Percentiles rank a stretch among this genome's conserved stretches.
Evolutionary conservation across 2,113 vertebrate species (phyloP).

Genomic region (Semnornis frantzii): DNA sequence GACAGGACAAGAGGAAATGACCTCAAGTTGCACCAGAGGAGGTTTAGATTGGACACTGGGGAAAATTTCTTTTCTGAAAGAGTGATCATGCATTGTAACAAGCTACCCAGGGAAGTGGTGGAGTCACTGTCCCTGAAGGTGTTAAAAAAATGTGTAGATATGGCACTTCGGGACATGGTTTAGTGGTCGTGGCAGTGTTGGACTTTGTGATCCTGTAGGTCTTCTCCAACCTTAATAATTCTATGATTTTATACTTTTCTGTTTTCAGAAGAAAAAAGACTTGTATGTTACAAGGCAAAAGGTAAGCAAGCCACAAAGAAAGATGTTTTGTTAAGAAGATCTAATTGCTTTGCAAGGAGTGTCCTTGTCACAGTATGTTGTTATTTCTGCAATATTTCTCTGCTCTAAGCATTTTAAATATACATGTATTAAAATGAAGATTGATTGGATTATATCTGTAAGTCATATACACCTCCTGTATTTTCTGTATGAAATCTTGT

Average conservation of each 20-base stretch:
- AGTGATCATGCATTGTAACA: no score
- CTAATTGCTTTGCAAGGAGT: not conserved
- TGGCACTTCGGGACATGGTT: no score
- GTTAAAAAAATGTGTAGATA: no score
- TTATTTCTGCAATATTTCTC: not conserved
- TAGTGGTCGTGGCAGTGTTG: no score
- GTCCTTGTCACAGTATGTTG: not conserved
- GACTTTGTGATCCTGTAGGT: no score
- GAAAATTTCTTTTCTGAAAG: no score
- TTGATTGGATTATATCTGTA: not conserved
- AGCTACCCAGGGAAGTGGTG: no score
- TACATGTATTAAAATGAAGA: not conserved
- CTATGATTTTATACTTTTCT: not conserved
- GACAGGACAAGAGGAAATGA: no score
- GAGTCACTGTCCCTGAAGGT: no score
- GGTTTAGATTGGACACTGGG: no score
- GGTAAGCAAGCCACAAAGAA: not conserved
- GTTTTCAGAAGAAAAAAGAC: not conserved
- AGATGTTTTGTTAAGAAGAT: not conserved
- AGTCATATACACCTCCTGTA: not conserved
- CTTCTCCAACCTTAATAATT: no score
- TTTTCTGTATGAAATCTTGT: not conserved
- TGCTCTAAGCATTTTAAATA: not conserved
- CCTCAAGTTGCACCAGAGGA: no score
- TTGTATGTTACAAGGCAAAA: not conserved